Evolutionary conservation across 2,113 vertebrate species (phyloP).

Genomic region (Corythaeola cristata): DNA sequence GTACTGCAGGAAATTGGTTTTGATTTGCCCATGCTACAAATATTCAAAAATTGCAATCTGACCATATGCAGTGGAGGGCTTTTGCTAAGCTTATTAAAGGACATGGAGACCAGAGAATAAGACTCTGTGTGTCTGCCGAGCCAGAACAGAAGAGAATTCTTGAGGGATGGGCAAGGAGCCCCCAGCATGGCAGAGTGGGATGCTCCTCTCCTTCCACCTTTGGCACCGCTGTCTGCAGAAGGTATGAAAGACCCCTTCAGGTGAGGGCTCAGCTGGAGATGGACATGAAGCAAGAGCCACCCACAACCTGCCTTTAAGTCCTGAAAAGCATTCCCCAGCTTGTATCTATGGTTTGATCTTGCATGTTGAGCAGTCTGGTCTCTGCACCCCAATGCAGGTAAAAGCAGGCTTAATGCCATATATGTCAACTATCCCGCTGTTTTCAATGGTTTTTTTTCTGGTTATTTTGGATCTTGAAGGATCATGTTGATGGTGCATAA

Average conservation of each 20-base stretch:
- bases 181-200: fast-evolving
- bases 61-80: slow-evolving; percentile 33
- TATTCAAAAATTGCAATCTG: slow-evolving; percentile 37
- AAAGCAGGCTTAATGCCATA: not conserved
- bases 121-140: not conserved
- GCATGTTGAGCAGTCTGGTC: not conserved
- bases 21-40: slow-evolving; percentile 38
- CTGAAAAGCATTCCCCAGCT: not conserved
- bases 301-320: no score
- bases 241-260: fast-evolving
- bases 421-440: not conserved
- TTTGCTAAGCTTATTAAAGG: slow-evolving; percentile 53
- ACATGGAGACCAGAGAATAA: not conserved
- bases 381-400: not conserved
- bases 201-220: not conserved
- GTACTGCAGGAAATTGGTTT: slow-evolving; percentile 51
- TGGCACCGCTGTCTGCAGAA: not conserved
- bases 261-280: not conserved
- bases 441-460: not conserved
- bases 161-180: not conserved
- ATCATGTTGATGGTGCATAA: not conserved
- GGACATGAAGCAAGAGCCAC: not conserved
- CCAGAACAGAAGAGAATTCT: not conserved
- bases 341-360: not conserved
- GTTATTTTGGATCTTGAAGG: not conserved